A percentile compares a stretch with the other conserved stretches of the same genome.
Conservation (phyloP, 2,888 invertebrate species). For the Aleiodes alternator region DNA sequence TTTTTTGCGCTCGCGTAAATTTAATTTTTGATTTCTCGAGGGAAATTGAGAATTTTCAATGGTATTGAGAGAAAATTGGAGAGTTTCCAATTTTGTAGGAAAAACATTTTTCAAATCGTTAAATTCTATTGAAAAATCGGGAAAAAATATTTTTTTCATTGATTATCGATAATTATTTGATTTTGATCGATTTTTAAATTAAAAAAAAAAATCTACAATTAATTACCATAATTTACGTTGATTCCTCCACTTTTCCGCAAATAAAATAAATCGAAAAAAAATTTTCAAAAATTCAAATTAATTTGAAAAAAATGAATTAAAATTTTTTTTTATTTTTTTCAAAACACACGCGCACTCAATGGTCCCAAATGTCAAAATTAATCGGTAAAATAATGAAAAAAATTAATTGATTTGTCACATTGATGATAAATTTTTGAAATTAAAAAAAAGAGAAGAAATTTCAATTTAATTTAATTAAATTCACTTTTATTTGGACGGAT, state of each 20-base stretch:
- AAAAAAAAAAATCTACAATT: not conserved
- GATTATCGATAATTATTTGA: too few relatives aligned
- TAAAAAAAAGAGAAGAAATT: conserved; percentile 3
- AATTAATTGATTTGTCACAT: conserved; percentile 13
- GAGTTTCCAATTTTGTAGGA: too few relatives aligned
- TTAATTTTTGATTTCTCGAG: too few relatives aligned
- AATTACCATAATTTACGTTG: conserved; percentile 18
- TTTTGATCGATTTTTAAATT: not conserved
- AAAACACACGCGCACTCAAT: conserved; percentile 27
- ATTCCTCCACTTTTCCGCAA: not conserved
- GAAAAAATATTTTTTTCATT: too few relatives aligned
- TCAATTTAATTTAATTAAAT: not conserved
- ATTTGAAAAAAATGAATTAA: not conserved
- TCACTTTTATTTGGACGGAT: conserved; percentile 40
- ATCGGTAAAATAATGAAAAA: conserved; percentile 1
- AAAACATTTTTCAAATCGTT: too few relatives aligned
- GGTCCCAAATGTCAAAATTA: not conserved
- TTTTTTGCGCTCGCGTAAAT: not conserved
- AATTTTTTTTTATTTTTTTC: not conserved
- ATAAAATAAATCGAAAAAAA: not conserved
- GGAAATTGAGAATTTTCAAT: too few relatives aligned
- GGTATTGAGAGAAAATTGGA: too few relatives aligned
- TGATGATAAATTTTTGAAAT: not conserved
- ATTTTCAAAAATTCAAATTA: not conserved
- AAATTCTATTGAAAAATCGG: too few relatives aligned